phyloP scores from a whole-genome alignment of 1,140 invertebrate genomes.

The Druon quercuslanigerum region DNA sequence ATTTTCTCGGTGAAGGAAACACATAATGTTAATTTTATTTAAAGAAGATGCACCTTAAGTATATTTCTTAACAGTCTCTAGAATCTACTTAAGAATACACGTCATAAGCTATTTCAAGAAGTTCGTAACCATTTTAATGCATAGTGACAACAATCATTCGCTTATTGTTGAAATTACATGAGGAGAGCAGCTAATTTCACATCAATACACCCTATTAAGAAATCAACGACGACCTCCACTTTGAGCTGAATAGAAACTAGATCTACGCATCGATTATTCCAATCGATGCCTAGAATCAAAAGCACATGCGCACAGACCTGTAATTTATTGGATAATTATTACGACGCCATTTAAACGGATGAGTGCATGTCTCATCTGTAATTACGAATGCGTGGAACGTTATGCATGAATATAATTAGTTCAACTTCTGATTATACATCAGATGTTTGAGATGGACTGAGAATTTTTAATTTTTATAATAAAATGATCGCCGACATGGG shows the following conservation, averaged over 20 bases:
- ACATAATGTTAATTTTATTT: background rate
- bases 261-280: no score
- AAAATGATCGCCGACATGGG: no score
- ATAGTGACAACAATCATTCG: background rate
- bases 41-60: background rate
- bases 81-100: background rate
- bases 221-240: slow-evolving; percentile 6
- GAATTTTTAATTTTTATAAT: no score
- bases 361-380: background rate
- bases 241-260: no score
- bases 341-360: slow-evolving; percentile 1
- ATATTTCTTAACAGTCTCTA: no score
- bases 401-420: background rate
- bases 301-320: background rate
- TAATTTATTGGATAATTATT: background rate
- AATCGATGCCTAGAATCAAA: no score
- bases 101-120: background rate
- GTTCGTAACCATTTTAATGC: background rate
- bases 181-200: background rate
- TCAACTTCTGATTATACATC: no score
- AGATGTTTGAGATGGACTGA: no score
- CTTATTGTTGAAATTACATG: background rate
- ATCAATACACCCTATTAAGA: background rate
- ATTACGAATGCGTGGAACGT: slow-evolving; percentile 10
- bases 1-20: no score